Base-by-base conservation (phyloP, 2,888 invertebrate genomes). In the Orthosia gracilis region DNA sequence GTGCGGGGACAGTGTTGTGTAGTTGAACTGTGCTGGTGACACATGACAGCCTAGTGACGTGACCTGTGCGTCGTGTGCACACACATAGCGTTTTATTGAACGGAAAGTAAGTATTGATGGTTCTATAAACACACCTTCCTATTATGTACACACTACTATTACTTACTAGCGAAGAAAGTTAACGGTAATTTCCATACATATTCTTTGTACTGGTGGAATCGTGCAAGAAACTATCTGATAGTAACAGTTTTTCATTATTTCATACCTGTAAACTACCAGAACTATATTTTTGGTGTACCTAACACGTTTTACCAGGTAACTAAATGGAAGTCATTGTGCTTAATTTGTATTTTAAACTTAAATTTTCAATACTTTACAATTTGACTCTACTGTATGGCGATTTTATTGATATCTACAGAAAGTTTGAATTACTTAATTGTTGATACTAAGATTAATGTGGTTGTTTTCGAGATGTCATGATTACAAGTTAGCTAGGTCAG, bases 1-100 rank as follows among this genome's bases (percentile, higher is more conserved):
- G 85, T 82, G 82, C 69, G 58, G 59, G 66, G 65, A 59, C 73
- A 75, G 85, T 86, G 87, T 76, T 74, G 80, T 82, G 75, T 86
- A 73, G 68, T 78, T 47, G 40, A 59, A 65, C 54, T 69, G 79
- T 83, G 78, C 65, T 89, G 88, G 79, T 5, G 83, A 81, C 83
- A 69, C 55, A 85, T 84, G 88, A 75, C 62, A 68, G 83, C 76
- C 58, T 64, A 78, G 83, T 86, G 80, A 80, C 80, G 76, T 17
- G 55, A 62, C 18, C 26, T 3, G 59, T 31, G 80, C 63, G 26
- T 52, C 71, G 31, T 9, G 61, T 21, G 65, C 21, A 12, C 49
- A 17, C 12, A 31, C 15, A 13, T 21, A 62, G 49, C 31, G 47
- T 58, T 72, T 57, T 50, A 65, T 73, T 73, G 54, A 67, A 73